phyloP scores from a whole-genome alignment of 2,113 vertebrate species.

The Indri indri region DNA sequence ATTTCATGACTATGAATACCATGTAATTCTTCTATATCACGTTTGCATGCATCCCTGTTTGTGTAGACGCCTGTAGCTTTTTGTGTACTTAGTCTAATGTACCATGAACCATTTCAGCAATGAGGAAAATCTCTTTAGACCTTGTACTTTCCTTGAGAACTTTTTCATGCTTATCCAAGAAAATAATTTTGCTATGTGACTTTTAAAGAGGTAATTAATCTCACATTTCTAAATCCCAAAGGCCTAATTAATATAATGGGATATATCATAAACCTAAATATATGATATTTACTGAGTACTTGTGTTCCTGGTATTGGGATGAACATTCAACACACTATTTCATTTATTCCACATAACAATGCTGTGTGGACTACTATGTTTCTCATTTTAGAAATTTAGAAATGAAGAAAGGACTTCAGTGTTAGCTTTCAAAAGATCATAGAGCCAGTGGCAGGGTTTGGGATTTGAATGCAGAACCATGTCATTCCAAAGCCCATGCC shows the following conservation, averaged over 20 bases:
- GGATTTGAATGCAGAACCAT: neutral
- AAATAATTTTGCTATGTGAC: neutral
- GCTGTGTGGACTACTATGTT: neutral
- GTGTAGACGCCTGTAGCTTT: neutral
- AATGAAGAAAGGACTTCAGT: neutral
- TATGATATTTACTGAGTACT: neutral
- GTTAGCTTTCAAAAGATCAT: neutral
- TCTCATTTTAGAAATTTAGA: neutral
- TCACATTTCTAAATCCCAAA: neutral
- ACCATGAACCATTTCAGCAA: neutral
- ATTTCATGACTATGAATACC: too few species aligned
- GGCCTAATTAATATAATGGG: neutral
- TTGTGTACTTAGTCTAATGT: neutral
- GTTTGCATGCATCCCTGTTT: neutral
- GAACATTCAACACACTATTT: neutral
- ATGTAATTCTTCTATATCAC: neutral
- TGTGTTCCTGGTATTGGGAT: neutral
- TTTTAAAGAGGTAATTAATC: neutral
- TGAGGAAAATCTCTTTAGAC: neutral
- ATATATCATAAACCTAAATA: neutral
- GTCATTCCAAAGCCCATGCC: neutral
- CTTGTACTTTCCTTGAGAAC: neutral
- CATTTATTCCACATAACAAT: too few species aligned
- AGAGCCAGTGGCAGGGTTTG: neutral
- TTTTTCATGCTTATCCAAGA: fast-evolving